Conservation (phyloP, 2,113 vertebrate species). For the Chamaea fasciata region DNA sequence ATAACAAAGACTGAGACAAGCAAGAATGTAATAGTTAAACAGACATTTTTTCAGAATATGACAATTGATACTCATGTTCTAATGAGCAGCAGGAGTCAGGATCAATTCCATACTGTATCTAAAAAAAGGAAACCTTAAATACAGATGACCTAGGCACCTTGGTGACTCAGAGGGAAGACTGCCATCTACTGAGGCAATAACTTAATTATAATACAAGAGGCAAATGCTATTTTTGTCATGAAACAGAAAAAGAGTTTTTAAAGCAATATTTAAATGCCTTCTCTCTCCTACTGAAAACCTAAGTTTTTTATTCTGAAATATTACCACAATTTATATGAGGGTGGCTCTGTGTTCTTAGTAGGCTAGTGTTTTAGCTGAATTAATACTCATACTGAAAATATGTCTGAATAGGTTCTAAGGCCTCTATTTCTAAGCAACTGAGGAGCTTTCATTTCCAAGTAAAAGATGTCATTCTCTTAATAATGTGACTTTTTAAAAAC, state of each 20-base stretch:
- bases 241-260: not conserved
- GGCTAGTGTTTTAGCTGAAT: not conserved
- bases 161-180: constrained; percentile 30
- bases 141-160: not conserved
- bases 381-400: not conserved
- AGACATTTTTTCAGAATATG: not conserved
- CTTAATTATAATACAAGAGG: not conserved
- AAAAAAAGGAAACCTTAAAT: not conserved
- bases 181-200: constrained; percentile 45
- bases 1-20: not conserved
- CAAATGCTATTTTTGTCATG: not conserved
- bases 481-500: not conserved
- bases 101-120: not conserved
- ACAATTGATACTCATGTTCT: not conserved
- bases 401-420: not conserved
- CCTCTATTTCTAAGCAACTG: not conserved
- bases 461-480: not conserved
- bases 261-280: not conserved
- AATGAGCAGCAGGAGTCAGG: not conserved
- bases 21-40: not conserved
- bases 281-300: not conserved
- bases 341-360: not conserved
- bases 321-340: not conserved
- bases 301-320: not conserved
- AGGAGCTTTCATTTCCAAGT: not conserved